These are phyloP conservation scores for Zosterops pallidus DNA, from an alignment of 2,113 vertebrate genomes.

Conservation along the genomic window DNA sequence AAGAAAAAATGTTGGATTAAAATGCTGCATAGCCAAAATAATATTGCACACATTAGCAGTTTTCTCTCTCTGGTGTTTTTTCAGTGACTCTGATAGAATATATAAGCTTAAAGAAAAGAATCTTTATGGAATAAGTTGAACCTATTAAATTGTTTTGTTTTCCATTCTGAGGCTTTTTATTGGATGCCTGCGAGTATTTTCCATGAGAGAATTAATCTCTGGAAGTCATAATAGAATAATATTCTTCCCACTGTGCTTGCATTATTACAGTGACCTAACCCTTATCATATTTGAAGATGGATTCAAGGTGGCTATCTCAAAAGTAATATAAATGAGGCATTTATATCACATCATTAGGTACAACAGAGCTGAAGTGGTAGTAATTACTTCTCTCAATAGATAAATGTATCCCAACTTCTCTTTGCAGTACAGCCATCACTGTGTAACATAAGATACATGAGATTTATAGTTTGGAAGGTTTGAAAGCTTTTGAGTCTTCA, in stretches of 20 bases:
- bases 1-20: background rate
- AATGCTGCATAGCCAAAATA: background rate
- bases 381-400: background rate
- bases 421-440: background rate
- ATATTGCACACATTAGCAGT: background rate
- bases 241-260: background rate
- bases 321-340: background rate
- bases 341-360: background rate
- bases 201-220: background rate
- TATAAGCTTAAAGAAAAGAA: background rate
- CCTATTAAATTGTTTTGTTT: background rate
- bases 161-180: background rate
- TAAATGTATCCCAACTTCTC: background rate
- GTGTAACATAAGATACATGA: background rate
- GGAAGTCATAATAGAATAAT: background rate
- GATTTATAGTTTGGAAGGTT: background rate
- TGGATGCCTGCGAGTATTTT: background rate
- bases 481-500: conserved; percentile 1
- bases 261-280: background rate
- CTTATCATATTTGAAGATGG: background rate
- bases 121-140: background rate
- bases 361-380: background rate
- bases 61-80: background rate
- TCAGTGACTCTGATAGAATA: background rate
- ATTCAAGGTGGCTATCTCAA: background rate